Base-by-base conservation (phyloP, 1,140 invertebrate species). In the Zaprionus davidi region DNA sequence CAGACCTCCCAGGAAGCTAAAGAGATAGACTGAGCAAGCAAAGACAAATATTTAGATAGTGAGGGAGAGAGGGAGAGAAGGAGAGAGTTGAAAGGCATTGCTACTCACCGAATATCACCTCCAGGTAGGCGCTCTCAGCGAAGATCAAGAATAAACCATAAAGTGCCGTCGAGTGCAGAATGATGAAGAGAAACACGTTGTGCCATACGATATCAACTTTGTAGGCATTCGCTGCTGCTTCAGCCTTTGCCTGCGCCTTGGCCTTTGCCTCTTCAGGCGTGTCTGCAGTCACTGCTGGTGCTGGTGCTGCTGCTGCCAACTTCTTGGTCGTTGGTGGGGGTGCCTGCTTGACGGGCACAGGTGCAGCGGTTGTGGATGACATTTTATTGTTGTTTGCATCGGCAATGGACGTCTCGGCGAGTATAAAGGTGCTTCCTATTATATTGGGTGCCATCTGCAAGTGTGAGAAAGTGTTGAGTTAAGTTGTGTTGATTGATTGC, bases 151-250 rank as follows among this genome's bases (percentile, higher is more conserved):
- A 96, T 6, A 95, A 57, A 17, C 95, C 96, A 88, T 96, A 96
- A 0, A 97, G 44, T 6, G 95, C 95, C 62, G 93, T 94, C 7
- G 95, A 46, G 91, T 97, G 97, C 5, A 97, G 93, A 20, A 94
- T 92, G 2, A 93, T 79, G 84, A 97, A 96, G 1, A 96, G 84
- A 1, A 95, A 79, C 2, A 97, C 94, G 93, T 97, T 97, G 84
- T 94, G 94, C 96, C 96, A 97, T 0, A 97, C 96, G 63, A 97
- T 95, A 73, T 95, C 65, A 55, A 81, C 56, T 72, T 92, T 75
- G 44, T 76, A 92, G 22, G 85, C 81, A 51, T 90, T 76, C 5
- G 38, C 44, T 13, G 56, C 77, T 22, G 90, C 81, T 51, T 85
- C 78, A 2, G 41, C 55, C 11, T 49, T 72, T 13, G 72, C 20